These are phyloP conservation scores for Struthidea cinerea DNA, from an alignment of 2,113 vertebrate genomes.

Conservation along the genomic window DNA sequence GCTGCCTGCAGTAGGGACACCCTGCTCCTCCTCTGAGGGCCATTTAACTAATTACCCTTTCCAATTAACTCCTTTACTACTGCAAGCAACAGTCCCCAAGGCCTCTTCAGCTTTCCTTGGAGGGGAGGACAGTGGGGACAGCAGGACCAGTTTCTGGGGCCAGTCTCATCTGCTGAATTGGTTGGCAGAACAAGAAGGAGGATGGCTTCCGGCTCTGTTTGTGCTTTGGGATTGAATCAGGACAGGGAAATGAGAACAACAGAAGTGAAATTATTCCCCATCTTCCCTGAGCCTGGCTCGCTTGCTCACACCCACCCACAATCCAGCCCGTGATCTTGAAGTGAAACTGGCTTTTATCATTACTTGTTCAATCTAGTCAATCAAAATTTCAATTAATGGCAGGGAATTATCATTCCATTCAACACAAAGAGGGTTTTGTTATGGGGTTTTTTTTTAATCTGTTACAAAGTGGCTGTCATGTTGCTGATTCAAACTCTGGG, in stretches of 20 bases:
- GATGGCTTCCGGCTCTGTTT: neutral
- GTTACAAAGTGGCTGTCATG: neutral
- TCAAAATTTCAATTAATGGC: neutral
- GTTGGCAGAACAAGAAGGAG: neutral
- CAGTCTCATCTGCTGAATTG: neutral
- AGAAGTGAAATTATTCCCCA: neutral
- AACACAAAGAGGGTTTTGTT: neutral
- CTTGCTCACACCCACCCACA: neutral
- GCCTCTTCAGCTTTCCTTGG: neutral
- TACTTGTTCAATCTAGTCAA: neutral
- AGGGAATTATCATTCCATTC: neutral
- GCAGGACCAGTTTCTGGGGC: neutral
- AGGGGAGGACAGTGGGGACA: neutral
- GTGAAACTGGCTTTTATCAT: neutral
- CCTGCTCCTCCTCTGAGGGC: neutral
- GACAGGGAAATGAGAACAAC: neutral
- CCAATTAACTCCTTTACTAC: neutral
- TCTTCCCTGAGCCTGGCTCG: neutral
- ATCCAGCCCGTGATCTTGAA: neutral
- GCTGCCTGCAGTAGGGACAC: neutral
- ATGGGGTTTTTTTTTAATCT: neutral
- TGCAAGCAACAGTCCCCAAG: accelerated
- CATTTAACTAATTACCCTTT: neutral
- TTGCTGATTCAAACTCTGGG: neutral
- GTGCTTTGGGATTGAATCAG: neutral